These are phyloP conservation scores for Corydoras maculifer DNA, from an alignment of 2,113 vertebrate genomes.

Conservation along the genomic window DNA sequence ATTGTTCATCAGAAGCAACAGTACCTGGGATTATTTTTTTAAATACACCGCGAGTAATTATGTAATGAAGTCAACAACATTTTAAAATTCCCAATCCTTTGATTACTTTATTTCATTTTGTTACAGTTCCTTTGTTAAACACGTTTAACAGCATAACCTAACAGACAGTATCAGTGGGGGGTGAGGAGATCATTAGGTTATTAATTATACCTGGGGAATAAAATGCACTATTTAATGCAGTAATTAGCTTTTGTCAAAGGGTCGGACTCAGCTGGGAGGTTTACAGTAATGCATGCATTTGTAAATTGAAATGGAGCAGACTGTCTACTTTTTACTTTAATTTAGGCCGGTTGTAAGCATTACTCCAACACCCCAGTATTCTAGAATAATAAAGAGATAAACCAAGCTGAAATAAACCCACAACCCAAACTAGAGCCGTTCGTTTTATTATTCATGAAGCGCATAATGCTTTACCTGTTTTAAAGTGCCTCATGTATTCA, in stretches of 20 bases:
- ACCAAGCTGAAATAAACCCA: neutral
- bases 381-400: neutral
- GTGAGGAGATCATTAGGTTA: constrained; percentile 39
- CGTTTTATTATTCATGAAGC: constrained; percentile 52
- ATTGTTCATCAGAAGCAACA: constrained; percentile 54
- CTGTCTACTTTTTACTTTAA: too few species aligned
- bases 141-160: neutral
- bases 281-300: neutral
- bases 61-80: constrained; percentile 33
- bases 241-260: constrained; percentile 68
- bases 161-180: constrained; percentile 11
- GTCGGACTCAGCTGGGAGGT: constrained; percentile 19
- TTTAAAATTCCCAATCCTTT: constrained; percentile 20
- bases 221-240: constrained; percentile 63
- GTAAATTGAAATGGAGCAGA: neutral
- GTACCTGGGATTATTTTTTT: constrained; percentile 37
- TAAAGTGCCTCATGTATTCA: constrained; percentile 50
- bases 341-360: too few species aligned
- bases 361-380: too few species aligned
- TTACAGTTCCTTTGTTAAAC: constrained; percentile 1
- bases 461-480: constrained; percentile 58
- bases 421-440: neutral
- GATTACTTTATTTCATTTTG: neutral
- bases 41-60: constrained; percentile 57
- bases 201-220: constrained; percentile 61